Evolutionary conservation across 2,113 vertebrate species (phyloP).

Genomic region (Rhinopomastus cyanomelas): DNA sequence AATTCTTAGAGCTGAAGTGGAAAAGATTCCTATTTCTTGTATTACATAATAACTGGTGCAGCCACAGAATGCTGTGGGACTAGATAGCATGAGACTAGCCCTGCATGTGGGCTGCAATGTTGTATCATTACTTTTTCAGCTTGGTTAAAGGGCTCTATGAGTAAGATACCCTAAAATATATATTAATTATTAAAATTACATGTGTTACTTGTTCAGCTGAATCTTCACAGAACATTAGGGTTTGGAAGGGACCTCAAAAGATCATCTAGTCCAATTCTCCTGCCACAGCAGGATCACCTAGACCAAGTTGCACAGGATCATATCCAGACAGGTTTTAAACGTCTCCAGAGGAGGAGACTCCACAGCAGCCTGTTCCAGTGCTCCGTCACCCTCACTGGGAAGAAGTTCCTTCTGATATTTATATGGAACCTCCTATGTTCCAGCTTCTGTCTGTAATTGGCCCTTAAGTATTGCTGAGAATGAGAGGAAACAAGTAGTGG

Average conservation of each 20-base stretch:
- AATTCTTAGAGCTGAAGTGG: not conserved
- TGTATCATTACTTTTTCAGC: not conserved
- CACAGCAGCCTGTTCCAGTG: too few relatives aligned
- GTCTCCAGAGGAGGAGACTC: too few relatives aligned
- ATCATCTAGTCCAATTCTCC: too few relatives aligned
- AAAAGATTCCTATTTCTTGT: not conserved
- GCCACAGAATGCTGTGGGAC: not conserved
- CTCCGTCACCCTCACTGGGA: too few relatives aligned
- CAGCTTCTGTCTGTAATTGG: constrained; percentile 34
- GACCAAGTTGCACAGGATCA: too few relatives aligned
- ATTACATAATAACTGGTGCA: not conserved
- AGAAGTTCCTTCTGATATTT: too few relatives aligned
- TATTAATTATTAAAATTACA: not conserved
- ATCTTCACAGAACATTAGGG: too few relatives aligned
- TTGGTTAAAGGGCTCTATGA: not conserved
- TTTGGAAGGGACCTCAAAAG: too few relatives aligned
- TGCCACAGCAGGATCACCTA: too few relatives aligned
- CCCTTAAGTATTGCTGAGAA: constrained; percentile 25
- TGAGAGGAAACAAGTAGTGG: not conserved
- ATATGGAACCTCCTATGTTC: too few relatives aligned
- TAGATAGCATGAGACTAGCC: not conserved
- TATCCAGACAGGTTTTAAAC: too few relatives aligned
- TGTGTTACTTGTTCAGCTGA: not conserved
- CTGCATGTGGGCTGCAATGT: not conserved
- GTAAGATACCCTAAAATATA: not conserved